Base-by-base conservation (phyloP, 2,797 vertebrate genomes). In the Limosa lapponica region DNA sequence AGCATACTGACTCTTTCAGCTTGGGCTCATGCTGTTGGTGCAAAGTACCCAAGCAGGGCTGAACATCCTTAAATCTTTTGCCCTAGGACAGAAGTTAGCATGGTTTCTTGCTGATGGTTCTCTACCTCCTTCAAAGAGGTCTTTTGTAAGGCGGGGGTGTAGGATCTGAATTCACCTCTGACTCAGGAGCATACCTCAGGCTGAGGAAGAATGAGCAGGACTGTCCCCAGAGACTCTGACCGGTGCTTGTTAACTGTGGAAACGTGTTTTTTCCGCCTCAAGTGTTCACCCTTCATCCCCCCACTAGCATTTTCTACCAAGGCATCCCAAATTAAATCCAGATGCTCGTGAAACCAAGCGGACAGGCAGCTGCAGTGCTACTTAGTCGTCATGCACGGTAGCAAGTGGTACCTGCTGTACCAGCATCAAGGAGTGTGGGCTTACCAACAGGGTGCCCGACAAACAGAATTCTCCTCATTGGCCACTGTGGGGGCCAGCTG, bases 361-460 rank as follows among this genome's bases (percentile, higher is more conserved):
- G 77, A 43, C 48, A 61, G 72, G 66, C 87, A 90, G 82, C 73
- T 78, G 55, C 69, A 90, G 28, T 55, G 85, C 89, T 66, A 0
- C 20, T 67, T 73, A 4, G 7, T 12, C 82, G 22, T 1, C 48
- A 25, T 34, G 61, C 4, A 0, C 8, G 22, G 52, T 11, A 73
- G 78, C 64, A 52, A 71, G 81, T 8, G 52, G 23, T 58, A 28
- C 49, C 61, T 65, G 82, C 59, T 51, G 3, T 16, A 16, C 51
- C 71, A 49, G 52, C 48, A 41, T 49, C 34, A 15, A 1, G 0
- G 19, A 58, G n/a, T 0, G 8, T 19, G 36, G 24, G 61, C 49
- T 59, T 46, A 36, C 51, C 46, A 15, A 2, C 62, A 41, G 43
- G 28, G 15, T 37, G 19, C n/a, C 79, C 57, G 27, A 2, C 51